Evolutionary conservation across 2,113 vertebrate genomes (phyloP), one percentile per base, ranked within the genome.

Genomic region (Cariama cristata): DNA sequence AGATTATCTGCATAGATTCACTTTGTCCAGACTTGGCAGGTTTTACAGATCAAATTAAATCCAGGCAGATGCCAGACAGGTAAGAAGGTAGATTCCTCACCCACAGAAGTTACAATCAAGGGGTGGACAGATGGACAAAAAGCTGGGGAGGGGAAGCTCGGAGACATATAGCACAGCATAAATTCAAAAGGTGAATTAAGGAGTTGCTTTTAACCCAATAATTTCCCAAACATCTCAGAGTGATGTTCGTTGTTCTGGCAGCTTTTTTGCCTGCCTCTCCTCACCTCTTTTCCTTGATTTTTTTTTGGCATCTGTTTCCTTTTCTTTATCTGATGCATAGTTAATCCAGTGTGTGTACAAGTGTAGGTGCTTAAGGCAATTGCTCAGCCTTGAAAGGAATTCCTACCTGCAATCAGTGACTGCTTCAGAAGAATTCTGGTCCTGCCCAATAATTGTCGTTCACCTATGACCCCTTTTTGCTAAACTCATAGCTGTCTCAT

Each of bases 361-460:
- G 30, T 44, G 49, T 67, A 53, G 56, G 38, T 76, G n/a, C 80
- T 95, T 95, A 88, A 76, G 71, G 67, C 85, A 95, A 58, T 58
- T 63, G 27, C 26, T 83, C 59, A 79, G 49, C n/a, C 72, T 88
- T 94, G 79, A 97, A 96, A 93, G 67, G 75, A 95, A 92, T 94
- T 97, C 63, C 42, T 90, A 87, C 73, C 67, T 95, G 38, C 45
- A 83, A 30, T 88, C 63, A 55, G 50, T 73, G 59, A 63, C 49
- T 74, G 44, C 23, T 45, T 64, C 24, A 88, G 66, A 83, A 86
- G 63, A 63, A 62, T 74, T 90, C 93, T 95, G 17, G 38, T 83
- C 44, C 63, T 83, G 52, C 47, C 33, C n/a, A 71, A 33, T 92
- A 92, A 96, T 47, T 94, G 79, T 68, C 6, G 3, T 88, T 93